Evolutionary conservation across 2,888 invertebrate genomes (phyloP), one percentile per base, ranked within the genome.

Genomic region (Troides aeacus): DNA sequence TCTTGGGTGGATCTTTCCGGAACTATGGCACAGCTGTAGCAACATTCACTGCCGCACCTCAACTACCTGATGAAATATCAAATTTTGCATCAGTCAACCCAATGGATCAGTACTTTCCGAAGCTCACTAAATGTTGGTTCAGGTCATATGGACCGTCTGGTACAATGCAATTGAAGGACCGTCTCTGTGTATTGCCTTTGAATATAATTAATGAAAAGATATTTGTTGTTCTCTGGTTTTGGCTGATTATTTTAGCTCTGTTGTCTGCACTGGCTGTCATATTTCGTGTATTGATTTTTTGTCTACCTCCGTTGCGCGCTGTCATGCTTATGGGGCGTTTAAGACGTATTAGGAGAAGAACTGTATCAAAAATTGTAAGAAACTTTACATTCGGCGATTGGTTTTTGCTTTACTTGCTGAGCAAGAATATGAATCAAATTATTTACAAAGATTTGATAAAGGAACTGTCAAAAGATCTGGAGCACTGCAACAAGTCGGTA

Each of bases 201-300:
- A 97, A 97, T 79, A 95, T 96, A 74, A 93, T 97, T 60, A 96
- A 97, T 79, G 96, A 97, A 80, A 97, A 97, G 82, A 94, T 97
- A 74, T 96, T 96, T 78, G 91, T 95, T 1, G 93, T 96, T 64
- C 84, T 96, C 0, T 96, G 96, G 95, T 94, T 95, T 81, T 97
- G 97, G 95, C 92, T 96, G 18, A 89, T 95, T 36, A 82, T 95
- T 61, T 90, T 97, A 65, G 89, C 95, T 1, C 79, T 94, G 6
- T 76, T 95, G 23, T 94, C 96, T 0, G 89, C 93, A 7, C 73
- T 95, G 7, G 94, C 95, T 63, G 83, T 97, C 7, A 75, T 96
- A 0, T 97, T 96, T 84, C 94, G 97, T 71, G 72, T 94, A 1
- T 72, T 94, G 53, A 88, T 95, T 12, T 85, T 96, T 36, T 84